A percentile compares a stretch with the other conserved stretches of the same genome.
Conservation (phyloP, 2,888 invertebrate species). For the Xylota segnis region DNA sequence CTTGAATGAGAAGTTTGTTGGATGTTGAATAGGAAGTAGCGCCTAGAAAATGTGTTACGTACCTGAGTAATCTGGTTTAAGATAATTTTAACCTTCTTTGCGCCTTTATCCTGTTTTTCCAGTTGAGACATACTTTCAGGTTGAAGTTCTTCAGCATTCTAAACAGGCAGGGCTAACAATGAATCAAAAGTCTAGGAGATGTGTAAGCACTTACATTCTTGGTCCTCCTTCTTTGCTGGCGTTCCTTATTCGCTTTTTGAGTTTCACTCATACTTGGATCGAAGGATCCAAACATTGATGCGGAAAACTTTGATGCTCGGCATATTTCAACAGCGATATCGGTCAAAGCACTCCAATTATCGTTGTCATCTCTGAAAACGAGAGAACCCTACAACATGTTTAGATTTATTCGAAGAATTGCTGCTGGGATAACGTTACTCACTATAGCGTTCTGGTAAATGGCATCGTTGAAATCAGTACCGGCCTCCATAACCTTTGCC, state of each 20-base stretch:
- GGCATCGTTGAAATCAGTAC: slow-evolving; percentile 81
- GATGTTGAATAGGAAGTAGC: background rate
- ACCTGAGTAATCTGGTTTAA: slow-evolving; percentile 84
- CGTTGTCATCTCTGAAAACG: slow-evolving; percentile 77
- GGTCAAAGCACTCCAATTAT: slow-evolving; percentile 80
- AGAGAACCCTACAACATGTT: slow-evolving; percentile 72
- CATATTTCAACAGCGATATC: slow-evolving; percentile 77
- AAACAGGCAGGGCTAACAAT: slow-evolving; percentile 38
- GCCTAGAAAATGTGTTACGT: slow-evolving; percentile 69
- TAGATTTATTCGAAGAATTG: background rate
- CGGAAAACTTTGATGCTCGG: slow-evolving; percentile 78
- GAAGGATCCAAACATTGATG: slow-evolving; percentile 81
- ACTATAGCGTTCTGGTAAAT: slow-evolving; percentile 81
- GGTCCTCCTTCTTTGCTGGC: slow-evolving; percentile 81
- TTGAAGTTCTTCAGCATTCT: slow-evolving; percentile 83
- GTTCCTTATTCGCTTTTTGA: slow-evolving; percentile 80
- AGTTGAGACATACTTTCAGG: slow-evolving; percentile 85
- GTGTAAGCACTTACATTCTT: slow-evolving; percentile 74
- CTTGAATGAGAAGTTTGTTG: slow-evolving; percentile 22
- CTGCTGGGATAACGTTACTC: slow-evolving; percentile 69
- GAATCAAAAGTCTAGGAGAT: background rate
- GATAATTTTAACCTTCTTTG: slow-evolving; percentile 86
- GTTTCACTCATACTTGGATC: slow-evolving; percentile 81
- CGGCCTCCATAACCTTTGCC: slow-evolving; percentile 80
- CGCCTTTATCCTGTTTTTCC: slow-evolving; percentile 85